Conservation (phyloP, 64 coral and sea anemone genomes). For the Dendronephthya gigantea region DNA sequence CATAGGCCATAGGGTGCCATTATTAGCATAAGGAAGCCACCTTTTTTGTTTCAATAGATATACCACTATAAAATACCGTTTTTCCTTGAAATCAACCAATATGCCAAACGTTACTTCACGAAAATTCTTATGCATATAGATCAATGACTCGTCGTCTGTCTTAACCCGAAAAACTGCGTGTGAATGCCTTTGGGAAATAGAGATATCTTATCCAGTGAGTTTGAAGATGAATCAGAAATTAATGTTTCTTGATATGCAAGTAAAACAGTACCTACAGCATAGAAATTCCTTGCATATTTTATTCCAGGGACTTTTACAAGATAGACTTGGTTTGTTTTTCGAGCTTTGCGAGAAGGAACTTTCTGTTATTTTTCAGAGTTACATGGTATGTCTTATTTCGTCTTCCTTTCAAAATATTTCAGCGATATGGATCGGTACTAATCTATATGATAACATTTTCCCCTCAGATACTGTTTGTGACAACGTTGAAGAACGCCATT, state of each 20-base stretch:
- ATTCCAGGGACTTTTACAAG: conserved; percentile 69
- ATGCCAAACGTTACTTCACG: no score
- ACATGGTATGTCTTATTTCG: conserved; percentile 44
- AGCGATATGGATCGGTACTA: neutral
- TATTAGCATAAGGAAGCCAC: no score
- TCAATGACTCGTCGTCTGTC: conserved; percentile 51
- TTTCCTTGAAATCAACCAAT: no score
- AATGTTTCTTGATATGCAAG: neutral
- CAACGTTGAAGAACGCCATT: conserved; percentile 68
- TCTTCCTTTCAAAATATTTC: neutral
- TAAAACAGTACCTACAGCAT: neutral
- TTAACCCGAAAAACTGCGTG: conserved; percentile 76
- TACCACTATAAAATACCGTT: no score
- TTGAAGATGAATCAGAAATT: neutral
- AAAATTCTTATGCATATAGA: conserved; percentile 30
- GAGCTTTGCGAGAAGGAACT: conserved; percentile 54
- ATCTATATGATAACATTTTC: neutral
- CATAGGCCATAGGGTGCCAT: no score
- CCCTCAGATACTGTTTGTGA: conserved; percentile 80
- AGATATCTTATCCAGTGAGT: conserved; percentile 82
- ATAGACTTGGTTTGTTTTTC: conserved; percentile 69
- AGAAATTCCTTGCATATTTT: neutral
- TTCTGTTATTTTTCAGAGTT: conserved; percentile 81
- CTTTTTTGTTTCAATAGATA: no score
- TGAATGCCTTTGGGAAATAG: conserved; percentile 92